phyloP scores from a whole-genome alignment of 2,888 invertebrate genomes.

The Dynastes hyllus region DNA sequence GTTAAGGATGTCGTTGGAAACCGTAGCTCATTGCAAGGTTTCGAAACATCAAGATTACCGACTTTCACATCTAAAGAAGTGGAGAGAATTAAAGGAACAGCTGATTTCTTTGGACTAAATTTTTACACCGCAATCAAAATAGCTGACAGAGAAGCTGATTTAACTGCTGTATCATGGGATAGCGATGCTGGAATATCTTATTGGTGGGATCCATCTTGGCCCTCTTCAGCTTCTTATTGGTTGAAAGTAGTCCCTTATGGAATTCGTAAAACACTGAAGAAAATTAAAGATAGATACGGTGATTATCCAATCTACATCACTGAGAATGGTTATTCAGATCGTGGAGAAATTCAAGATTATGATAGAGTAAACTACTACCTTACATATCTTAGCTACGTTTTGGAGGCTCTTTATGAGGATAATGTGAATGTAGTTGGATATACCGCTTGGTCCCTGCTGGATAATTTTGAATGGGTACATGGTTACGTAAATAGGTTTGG shows the following conservation, averaged over 20 bases:
- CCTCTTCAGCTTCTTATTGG: constrained; percentile 64
- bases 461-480: constrained; percentile 84
- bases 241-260: constrained; percentile 43
- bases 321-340: constrained; percentile 47
- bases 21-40: no score
- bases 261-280: constrained; percentile 38
- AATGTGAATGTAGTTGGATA: constrained; percentile 77
- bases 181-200: constrained; percentile 30
- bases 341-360: constrained; percentile 45
- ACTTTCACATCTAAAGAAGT: no score
- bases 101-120: constrained; percentile 74
- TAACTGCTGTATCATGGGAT: constrained; percentile 14
- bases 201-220: constrained; percentile 58
- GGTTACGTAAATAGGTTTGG: constrained; percentile 80
- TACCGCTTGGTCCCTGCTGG: constrained; percentile 83
- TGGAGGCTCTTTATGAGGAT: constrained; percentile 72
- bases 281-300: constrained; percentile 44
- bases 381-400: constrained; percentile 69
- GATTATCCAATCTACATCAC: constrained; percentile 48
- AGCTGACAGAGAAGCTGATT: not conserved
- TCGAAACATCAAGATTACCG: no score
- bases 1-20: no score
- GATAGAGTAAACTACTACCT: constrained; percentile 46
- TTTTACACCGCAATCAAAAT: constrained; percentile 76
- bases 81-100: no score